These are phyloP conservation scores for Creontiades dilutus DNA, from an alignment of 2,888 invertebrate genomes.

Conservation along the genomic window DNA sequence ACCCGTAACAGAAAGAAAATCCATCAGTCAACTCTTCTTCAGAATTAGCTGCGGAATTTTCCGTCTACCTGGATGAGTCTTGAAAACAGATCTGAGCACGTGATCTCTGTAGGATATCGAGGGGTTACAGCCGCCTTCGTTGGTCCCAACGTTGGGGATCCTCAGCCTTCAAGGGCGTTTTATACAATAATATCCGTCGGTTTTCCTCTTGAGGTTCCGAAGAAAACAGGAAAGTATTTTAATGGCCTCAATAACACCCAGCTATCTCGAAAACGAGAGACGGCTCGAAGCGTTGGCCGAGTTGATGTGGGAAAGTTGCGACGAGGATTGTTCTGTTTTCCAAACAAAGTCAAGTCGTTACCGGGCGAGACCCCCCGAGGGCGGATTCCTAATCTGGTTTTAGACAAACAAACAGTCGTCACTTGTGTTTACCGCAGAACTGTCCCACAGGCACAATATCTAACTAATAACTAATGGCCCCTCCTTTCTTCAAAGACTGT, in stretches of 20 bases:
- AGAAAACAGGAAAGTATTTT: conserved; percentile 53
- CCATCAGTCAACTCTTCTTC: not conserved
- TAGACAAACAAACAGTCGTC: conserved; percentile 55
- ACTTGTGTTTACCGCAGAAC: conserved; percentile 51
- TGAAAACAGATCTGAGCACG: conserved; percentile 16
- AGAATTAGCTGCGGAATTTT: conserved; percentile 11
- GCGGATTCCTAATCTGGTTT: conserved; percentile 60
- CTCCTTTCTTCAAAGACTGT: conserved; percentile 25
- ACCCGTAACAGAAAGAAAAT: not conserved
- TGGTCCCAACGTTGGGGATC: not conserved
- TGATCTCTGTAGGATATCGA: not conserved
- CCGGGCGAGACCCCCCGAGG: not conserved
- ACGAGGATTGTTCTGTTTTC: conserved; percentile 21
- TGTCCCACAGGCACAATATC: conserved; percentile 47
- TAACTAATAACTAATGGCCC: conserved; percentile 45
- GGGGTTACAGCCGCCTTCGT: not conserved
- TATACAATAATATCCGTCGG: not conserved
- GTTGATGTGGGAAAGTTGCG: conserved; percentile 37
- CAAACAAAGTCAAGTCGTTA: conserved; percentile 49
- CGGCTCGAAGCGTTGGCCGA: not conserved
- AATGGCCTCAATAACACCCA: conserved; percentile 51
- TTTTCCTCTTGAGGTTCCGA: conserved; percentile 4
- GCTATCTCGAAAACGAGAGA: conserved; percentile 17
- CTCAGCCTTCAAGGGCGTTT: not conserved
- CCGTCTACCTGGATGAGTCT: not conserved